Conservation (phyloP, 2,797 vertebrate genomes). For the Leptodactylus fallax region DNA sequence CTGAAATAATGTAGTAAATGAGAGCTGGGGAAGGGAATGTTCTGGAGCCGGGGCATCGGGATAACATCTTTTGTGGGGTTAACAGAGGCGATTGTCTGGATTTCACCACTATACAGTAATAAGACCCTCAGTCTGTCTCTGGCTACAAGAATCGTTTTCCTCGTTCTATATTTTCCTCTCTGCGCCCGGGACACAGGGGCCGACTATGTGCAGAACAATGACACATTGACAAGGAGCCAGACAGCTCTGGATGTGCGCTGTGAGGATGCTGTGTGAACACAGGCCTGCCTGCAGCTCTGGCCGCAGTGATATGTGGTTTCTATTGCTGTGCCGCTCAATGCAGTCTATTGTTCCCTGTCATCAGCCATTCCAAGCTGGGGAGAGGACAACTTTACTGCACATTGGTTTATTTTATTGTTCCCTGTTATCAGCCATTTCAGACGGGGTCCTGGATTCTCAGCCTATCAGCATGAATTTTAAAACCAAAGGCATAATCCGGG, state of each 20-base stretch:
- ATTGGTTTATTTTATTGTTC: too few species aligned
- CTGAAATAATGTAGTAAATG: too few species aligned
- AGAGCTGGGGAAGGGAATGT: background rate
- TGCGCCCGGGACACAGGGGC: slow-evolving; percentile 14
- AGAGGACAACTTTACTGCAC: too few species aligned
- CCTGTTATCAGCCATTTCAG: background rate
- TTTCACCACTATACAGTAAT: background rate
- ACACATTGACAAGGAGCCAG: background rate
- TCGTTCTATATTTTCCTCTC: background rate
- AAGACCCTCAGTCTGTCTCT: background rate
- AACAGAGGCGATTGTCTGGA: background rate
- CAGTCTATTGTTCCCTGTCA: background rate
- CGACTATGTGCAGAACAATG: slow-evolving; percentile 24
- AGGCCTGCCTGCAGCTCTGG: background rate
- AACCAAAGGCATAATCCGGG: too few species aligned
- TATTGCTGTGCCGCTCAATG: background rate
- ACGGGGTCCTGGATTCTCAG: background rate
- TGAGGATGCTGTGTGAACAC: background rate
- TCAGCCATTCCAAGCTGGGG: background rate
- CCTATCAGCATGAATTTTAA: too few species aligned
- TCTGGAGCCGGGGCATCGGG: background rate
- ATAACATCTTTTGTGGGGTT: background rate
- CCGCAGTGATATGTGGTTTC: background rate
- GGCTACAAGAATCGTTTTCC: background rate
- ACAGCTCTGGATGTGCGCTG: background rate